A percentile compares a stretch with the other conserved stretches of the same genome.
phyloP scores from a whole-genome alignment of 2,888 invertebrate species.

The Drosophila limbata region DNA sequence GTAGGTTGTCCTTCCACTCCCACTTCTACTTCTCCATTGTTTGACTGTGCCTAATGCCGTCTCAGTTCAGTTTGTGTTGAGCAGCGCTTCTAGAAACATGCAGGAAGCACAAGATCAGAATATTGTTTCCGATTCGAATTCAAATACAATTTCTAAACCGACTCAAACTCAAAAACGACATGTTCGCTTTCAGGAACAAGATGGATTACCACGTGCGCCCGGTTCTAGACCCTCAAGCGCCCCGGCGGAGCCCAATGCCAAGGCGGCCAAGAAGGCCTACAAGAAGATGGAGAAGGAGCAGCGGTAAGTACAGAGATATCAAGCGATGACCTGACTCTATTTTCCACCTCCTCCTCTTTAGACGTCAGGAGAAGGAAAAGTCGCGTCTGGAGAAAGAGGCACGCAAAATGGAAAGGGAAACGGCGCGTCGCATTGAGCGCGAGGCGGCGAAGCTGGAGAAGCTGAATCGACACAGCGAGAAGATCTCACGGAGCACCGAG shows the following conservation, averaged over 20 bases:
- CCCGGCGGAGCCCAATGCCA: slow-evolving; percentile 84
- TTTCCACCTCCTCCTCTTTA: slow-evolving; percentile 32
- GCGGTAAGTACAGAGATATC: slow-evolving; percentile 63
- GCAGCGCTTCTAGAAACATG: slow-evolving; percentile 58
- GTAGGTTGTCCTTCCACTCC: neutral
- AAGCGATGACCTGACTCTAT: neutral
- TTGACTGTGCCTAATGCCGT: neutral
- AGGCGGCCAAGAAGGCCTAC: slow-evolving; percentile 84
- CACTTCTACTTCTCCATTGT: neutral
- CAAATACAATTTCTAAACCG: slow-evolving; percentile 12
- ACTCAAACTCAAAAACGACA: slow-evolving; percentile 62
- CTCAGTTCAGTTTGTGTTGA: slow-evolving; percentile 50
- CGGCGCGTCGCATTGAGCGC: slow-evolving; percentile 84
- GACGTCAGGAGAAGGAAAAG: slow-evolving; percentile 85
- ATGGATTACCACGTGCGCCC: slow-evolving; percentile 78
- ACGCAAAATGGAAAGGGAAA: slow-evolving; percentile 84
- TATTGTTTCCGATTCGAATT: slow-evolving; percentile 1
- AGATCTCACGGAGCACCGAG: slow-evolving; percentile 85
- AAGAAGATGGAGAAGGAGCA: slow-evolving; percentile 85
- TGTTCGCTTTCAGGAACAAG: slow-evolving; percentile 84
- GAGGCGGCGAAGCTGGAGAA: slow-evolving; percentile 85
- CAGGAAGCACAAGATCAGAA: slow-evolving; percentile 32
- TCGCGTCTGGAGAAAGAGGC: slow-evolving; percentile 84
- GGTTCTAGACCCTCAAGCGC: slow-evolving; percentile 85
- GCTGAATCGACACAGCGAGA: slow-evolving; percentile 84